These are phyloP conservation scores for Toxotes lorentzi DNA, from an alignment of 2,797 vertebrate species.

Conservation along the genomic window DNA sequence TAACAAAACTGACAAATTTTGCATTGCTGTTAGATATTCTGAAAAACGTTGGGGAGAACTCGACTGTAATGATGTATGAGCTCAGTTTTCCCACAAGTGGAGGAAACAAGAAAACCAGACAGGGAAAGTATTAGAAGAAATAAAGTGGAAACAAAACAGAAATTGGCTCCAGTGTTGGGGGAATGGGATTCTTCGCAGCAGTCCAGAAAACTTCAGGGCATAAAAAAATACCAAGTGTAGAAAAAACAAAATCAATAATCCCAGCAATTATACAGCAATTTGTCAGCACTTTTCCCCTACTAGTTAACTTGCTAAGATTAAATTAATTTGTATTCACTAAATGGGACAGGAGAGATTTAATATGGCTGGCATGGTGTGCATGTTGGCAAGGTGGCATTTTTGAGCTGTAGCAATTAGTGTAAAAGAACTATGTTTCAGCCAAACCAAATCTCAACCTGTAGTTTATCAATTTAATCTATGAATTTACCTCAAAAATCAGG, in stretches of 20 bases:
- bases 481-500: background rate
- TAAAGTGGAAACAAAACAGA: slow-evolving; percentile 62
- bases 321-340: slow-evolving; percentile 40
- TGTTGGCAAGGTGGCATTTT: slow-evolving; percentile 6
- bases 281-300: slow-evolving; percentile 34
- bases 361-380: background rate
- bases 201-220: slow-evolving; percentile 41
- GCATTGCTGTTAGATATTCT: slow-evolving; percentile 6
- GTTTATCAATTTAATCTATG: background rate
- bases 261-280: slow-evolving; percentile 58
- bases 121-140: slow-evolving; percentile 51
- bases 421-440: background rate
- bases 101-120: slow-evolving; percentile 40
- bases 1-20: background rate
- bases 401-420: slow-evolving; percentile 6
- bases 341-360: background rate
- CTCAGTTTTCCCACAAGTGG: slow-evolving; percentile 43
- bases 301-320: slow-evolving; percentile 17
- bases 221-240: slow-evolving; percentile 36
- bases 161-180: slow-evolving; percentile 54
- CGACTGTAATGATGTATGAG: slow-evolving; percentile 60
- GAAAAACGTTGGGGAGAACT: slow-evolving; percentile 26
- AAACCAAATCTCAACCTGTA: background rate
- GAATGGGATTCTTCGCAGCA: slow-evolving; percentile 27
- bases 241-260: slow-evolving; percentile 31